A percentile compares a stretch with the other conserved stretches of the same genome.
Evolutionary conservation across 2,113 vertebrate species (phyloP).

Genomic region (Chionomys nivalis): DNA sequence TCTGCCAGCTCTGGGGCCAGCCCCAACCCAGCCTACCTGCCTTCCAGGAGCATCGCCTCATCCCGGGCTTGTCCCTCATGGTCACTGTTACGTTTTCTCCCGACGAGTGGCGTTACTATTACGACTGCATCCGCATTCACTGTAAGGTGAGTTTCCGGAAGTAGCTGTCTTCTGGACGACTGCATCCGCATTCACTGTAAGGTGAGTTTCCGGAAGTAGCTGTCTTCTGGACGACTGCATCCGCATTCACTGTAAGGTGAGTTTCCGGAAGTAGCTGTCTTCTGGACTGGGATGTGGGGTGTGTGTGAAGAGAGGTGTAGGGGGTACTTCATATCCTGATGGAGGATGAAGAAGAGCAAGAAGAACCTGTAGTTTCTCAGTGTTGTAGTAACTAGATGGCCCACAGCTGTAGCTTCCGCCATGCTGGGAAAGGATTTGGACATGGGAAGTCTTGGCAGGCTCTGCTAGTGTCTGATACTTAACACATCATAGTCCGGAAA

Average conservation of each 20-base stretch:
- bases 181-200: slow-evolving; percentile 93
- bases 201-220: slow-evolving; percentile 82
- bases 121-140: slow-evolving; percentile 94
- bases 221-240: slow-evolving; percentile 95
- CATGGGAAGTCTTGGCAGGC: neutral
- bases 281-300: no score
- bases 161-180: slow-evolving; percentile 85
- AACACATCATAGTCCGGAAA: neutral
- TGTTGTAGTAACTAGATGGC: neutral
- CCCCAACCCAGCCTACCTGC: neutral
- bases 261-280: neutral
- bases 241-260: slow-evolving; percentile 93
- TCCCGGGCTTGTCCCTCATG: slow-evolving; percentile 91
- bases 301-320: accelerated
- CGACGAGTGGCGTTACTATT: slow-evolving; percentile 95
- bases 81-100: slow-evolving; percentile 91
- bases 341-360: no score
- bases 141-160: slow-evolving; percentile 88
- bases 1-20: neutral
- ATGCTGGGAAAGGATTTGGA: neutral
- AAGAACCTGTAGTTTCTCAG: neutral
- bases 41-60: slow-evolving; percentile 89
- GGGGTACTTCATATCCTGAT: neutral
- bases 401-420: neutral
- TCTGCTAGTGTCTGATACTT: neutral